Evolutionary conservation across 2,113 vertebrate species (phyloP).

Genomic region (Nesoenas mayeri): DNA sequence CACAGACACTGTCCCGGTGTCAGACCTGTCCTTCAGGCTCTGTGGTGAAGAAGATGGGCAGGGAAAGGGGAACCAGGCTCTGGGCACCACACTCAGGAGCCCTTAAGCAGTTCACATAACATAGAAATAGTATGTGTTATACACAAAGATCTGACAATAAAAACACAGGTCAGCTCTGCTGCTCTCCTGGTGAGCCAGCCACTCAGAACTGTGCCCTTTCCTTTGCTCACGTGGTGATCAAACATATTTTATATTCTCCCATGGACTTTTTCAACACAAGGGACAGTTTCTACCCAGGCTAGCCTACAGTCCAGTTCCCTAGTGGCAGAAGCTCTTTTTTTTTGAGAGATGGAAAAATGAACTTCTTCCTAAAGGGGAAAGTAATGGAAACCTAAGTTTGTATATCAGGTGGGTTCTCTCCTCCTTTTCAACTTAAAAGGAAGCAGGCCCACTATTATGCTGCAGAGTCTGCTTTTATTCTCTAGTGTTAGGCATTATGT

Average conservation of each 20-base stretch:
- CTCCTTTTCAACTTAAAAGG: neutral
- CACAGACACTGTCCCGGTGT: neutral
- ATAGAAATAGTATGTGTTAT: rapidly evolving
- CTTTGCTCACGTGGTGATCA: neutral
- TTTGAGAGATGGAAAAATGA: neutral
- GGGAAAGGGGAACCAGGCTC: neutral
- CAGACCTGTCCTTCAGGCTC: neutral
- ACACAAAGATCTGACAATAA: neutral
- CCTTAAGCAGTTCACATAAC: neutral
- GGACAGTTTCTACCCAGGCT: neutral
- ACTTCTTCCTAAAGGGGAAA: neutral
- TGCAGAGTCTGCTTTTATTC: neutral
- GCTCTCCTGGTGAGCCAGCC: neutral
- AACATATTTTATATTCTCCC: neutral
- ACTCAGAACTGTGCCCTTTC: neutral
- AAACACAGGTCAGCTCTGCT: rapidly evolving
- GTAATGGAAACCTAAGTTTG: neutral
- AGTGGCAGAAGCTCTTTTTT: rapidly evolving
- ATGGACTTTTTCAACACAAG: neutral
- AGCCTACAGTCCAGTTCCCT: neutral
- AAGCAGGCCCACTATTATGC: neutral
- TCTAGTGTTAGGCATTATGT: neutral
- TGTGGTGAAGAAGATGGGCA: neutral
- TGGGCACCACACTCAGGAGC: neutral
- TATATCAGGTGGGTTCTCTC: neutral